Percentiles rank a stretch among this genome's conserved stretches.
Evolutionary conservation across 1,140 invertebrate species (phyloP).

Genomic region (Drosophila obscura): DNA sequence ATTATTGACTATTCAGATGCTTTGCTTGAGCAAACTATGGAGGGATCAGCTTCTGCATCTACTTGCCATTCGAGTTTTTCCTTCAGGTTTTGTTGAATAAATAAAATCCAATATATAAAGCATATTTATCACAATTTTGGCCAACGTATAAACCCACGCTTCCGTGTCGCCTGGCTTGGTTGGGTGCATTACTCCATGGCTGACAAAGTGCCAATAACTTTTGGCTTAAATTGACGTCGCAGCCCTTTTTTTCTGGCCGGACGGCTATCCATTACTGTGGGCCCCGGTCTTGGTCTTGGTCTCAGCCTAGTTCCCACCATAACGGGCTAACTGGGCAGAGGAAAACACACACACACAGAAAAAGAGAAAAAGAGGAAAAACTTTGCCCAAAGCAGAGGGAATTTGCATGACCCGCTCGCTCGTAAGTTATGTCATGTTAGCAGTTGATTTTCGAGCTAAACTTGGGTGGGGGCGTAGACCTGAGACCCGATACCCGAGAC

Average conservation of each 20-base stretch:
- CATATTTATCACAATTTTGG: no score
- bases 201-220: constrained; percentile 81
- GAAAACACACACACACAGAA: not conserved
- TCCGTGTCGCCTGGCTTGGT: not conserved
- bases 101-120: no score
- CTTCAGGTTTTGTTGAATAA: no score
- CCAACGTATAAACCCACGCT: constrained; percentile 26
- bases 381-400: constrained; percentile 17
- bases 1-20: not conserved
- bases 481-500: not conserved
- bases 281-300: no score
- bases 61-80: no score
- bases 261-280: constrained; percentile 29
- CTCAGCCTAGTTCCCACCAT: constrained; percentile 50
- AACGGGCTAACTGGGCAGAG: constrained; percentile 23
- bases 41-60: no score
- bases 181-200: constrained; percentile 29
- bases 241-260: constrained; percentile 32
- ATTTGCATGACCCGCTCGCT: constrained; percentile 62
- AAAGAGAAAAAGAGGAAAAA: constrained; percentile 17
- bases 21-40: no score
- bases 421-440: constrained; percentile 81
- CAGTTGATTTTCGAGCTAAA: constrained; percentile 69
- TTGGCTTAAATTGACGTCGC: constrained; percentile 46
- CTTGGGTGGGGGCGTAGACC: constrained; percentile 13